These are phyloP conservation scores for Drosophila mayaguana DNA, from an alignment of 2,888 invertebrate genomes.

Conservation along the genomic window DNA sequence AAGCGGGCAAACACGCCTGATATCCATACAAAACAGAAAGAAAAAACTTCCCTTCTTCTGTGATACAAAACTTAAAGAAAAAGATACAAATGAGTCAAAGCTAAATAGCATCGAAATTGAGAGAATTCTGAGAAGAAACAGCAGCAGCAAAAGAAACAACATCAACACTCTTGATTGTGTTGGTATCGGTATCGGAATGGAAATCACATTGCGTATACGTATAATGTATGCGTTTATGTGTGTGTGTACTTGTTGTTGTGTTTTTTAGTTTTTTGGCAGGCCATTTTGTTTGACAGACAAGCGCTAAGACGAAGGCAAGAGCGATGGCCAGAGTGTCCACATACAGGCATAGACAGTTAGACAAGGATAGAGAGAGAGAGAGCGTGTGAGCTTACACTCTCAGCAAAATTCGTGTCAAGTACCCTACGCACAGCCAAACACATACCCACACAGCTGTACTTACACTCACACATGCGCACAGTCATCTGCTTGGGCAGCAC, in stretches of 20 bases:
- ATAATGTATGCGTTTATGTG: neutral
- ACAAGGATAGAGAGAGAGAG: slow-evolving; percentile 3
- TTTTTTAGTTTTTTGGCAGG: slow-evolving; percentile 30
- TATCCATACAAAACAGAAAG: slow-evolving; percentile 19
- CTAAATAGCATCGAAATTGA: slow-evolving; percentile 15
- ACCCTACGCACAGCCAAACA: slow-evolving; percentile 24
- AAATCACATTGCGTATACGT: slow-evolving; percentile 56
- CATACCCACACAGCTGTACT: slow-evolving; percentile 23
- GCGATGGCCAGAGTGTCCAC: slow-evolving; percentile 39
- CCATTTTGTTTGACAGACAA: slow-evolving; percentile 43
- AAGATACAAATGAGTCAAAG: slow-evolving; percentile 18
- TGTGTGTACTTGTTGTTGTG: neutral
- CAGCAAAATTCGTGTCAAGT: slow-evolving; percentile 12
- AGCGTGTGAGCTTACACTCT: slow-evolving; percentile 26
- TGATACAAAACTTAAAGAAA: slow-evolving; percentile 8
- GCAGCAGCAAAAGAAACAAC: slow-evolving; percentile 10
- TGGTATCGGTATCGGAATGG: slow-evolving; percentile 38
- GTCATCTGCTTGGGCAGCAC: slow-evolving; percentile 42
- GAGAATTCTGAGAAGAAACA: slow-evolving; percentile 32
- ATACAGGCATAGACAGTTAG: slow-evolving; percentile 27
- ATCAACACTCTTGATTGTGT: slow-evolving; percentile 2
- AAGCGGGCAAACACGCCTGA: slow-evolving; percentile 28
- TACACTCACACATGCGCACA: slow-evolving; percentile 59
- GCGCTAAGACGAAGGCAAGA: slow-evolving; percentile 9
- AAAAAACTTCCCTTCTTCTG: slow-evolving; percentile 2